Evolutionary conservation across 2,888 invertebrate genomes (phyloP).

Genomic region (Patella depressa): DNA sequence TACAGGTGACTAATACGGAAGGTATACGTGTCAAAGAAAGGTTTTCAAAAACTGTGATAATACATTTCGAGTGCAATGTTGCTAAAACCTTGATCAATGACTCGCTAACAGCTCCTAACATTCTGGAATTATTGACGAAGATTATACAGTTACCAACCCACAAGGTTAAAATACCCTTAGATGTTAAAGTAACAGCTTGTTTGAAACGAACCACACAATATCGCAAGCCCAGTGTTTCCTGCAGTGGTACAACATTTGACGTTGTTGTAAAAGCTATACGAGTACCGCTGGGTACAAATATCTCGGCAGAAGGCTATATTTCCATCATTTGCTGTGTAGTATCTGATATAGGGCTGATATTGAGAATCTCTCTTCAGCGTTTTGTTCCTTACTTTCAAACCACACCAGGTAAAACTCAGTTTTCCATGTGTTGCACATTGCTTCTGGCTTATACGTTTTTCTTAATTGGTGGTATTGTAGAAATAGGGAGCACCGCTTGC

Average conservation of each 20-base stretch:
- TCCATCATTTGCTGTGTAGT: constrained; percentile 13
- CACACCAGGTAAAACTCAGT: constrained; percentile 14
- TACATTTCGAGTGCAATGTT: neutral
- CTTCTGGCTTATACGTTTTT: constrained; percentile 16
- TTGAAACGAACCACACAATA: neutral
- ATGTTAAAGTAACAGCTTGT: neutral
- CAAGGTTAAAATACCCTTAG: neutral
- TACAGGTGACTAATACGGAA: neutral
- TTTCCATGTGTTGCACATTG: constrained; percentile 19
- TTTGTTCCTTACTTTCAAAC: constrained; percentile 17
- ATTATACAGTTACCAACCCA: neutral
- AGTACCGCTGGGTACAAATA: neutral
- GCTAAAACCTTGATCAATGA: neutral
- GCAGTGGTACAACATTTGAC: neutral
- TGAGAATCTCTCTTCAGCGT: constrained; percentile 8
- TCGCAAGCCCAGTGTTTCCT: neutral
- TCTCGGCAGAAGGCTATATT: constrained; percentile 1
- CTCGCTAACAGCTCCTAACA: neutral
- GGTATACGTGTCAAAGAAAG: too few relatives aligned
- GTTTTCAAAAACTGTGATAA: neutral
- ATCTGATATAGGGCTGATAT: constrained; percentile 12
- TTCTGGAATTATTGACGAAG: neutral
- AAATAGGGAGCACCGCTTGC: constrained; percentile 26
- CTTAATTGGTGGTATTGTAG: constrained; percentile 14
- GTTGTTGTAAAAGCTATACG: neutral